Evolutionary conservation across 2,113 vertebrate species (phyloP).

Genomic region (Bos indicus): DNA sequence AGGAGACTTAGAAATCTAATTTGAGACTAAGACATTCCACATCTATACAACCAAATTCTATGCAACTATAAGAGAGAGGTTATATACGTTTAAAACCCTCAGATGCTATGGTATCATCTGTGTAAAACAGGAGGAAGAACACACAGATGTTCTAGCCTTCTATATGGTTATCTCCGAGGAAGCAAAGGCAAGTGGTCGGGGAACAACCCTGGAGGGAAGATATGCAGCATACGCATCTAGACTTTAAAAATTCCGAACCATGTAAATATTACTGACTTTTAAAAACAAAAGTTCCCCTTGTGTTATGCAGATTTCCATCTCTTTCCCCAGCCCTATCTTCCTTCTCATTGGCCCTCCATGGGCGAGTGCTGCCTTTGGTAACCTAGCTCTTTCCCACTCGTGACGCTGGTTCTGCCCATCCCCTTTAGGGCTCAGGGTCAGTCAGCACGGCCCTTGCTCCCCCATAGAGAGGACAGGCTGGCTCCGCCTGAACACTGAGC

Average conservation of each 20-base stretch:
- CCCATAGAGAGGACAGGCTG: not conserved
- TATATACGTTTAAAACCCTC: not conserved
- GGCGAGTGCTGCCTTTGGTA: not conserved
- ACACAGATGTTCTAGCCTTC: not conserved
- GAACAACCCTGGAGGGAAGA: not conserved
- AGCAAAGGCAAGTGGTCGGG: not conserved
- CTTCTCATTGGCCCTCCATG: not conserved
- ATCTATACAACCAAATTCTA: not conserved
- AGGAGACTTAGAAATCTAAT: not conserved
- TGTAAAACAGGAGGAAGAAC: not conserved
- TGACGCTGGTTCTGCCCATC: not conserved
- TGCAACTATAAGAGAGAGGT: not conserved
- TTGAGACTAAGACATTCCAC: not conserved
- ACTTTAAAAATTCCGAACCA: not conserved
- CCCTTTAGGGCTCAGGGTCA: not conserved
- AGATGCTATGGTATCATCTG: not conserved
- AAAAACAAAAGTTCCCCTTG: not conserved
- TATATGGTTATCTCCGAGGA: not conserved
- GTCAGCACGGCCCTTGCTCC: not conserved
- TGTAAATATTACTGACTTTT: not conserved
- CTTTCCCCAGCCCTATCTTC: not conserved
- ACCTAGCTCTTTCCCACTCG: not conserved
- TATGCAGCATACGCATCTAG: not conserved
- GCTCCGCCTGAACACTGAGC: not conserved
- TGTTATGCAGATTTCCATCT: not conserved